Evolutionary conservation across 53 echinoderm and acorn worm genomes (phyloP).

Genomic region (Glandiceps talaboti): DNA sequence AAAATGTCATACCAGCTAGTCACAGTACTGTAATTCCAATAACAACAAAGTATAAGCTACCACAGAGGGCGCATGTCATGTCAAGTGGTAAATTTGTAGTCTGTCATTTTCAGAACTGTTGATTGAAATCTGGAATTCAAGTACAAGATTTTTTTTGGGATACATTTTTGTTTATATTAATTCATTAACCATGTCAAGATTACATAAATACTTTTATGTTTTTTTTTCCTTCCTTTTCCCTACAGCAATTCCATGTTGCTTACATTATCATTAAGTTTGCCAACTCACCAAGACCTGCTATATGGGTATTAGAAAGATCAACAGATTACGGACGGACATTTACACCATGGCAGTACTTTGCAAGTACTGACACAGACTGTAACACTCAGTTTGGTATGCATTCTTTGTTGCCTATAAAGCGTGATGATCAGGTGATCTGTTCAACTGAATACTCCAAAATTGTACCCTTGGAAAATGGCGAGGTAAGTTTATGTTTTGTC

Average conservation of each 20-base stretch:
- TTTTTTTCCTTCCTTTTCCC: conserved; percentile 1
- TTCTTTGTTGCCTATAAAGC: conserved; percentile 45
- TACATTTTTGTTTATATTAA: no score
- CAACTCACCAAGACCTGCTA: conserved; percentile 63
- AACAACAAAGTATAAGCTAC: no score
- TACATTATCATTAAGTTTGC: conserved; percentile 64
- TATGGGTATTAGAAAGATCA: conserved; percentile 57
- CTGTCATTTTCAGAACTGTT: no score
- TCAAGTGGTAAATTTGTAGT: no score
- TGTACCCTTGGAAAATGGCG: conserved; percentile 93
- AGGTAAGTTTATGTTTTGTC: conserved; percentile 27
- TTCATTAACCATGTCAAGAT: no score
- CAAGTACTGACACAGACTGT: conserved; percentile 72
- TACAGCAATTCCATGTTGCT: conserved; percentile 81
- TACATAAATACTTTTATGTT: no score
- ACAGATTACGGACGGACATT: conserved; percentile 59
- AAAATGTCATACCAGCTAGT: no score
- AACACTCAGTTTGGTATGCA: conserved; percentile 66
- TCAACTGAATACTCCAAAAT: conserved; percentile 83
- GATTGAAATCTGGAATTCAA: no score
- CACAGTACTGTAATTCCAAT: no score
- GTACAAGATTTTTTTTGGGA: no score
- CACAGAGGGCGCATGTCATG: no score
- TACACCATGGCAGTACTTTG: conserved; percentile 83
- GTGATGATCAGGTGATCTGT: conserved; percentile 82